Percentiles rank a stretch among this genome's conserved stretches.
Conservation (phyloP, 1,140 invertebrate species). For the Diabrotica virgifera region DNA sequence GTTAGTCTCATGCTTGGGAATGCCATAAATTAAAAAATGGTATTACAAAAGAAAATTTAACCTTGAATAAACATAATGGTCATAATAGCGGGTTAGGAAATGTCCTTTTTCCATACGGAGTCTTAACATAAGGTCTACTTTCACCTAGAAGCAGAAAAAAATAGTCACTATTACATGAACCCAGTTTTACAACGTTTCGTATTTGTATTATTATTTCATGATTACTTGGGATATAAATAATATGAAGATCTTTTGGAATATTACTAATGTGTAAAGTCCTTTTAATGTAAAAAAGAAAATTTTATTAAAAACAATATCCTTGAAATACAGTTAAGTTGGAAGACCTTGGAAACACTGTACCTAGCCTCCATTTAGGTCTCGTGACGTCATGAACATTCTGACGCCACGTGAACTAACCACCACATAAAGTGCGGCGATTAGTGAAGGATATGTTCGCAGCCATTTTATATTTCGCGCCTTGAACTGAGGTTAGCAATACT, state of each 20-base stretch:
- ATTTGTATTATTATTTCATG: not conserved
- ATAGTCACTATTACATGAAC: slow-evolving; percentile 16
- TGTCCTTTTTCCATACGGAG: slow-evolving; percentile 5
- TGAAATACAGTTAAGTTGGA: slow-evolving; percentile 56
- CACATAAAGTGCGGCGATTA: slow-evolving; percentile 33
- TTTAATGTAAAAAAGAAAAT: slow-evolving; percentile 6
- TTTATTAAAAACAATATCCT: slow-evolving; percentile 31
- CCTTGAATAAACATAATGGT: slow-evolving; percentile 21
- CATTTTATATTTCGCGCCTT: slow-evolving; percentile 39
- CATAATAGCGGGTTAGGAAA: not conserved
- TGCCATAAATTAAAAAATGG: not conserved
- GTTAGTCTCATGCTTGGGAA: not conserved
- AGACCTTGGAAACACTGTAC: slow-evolving; percentile 43
- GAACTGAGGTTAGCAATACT: slow-evolving; percentile 33
- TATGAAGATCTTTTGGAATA: too few relatives aligned
- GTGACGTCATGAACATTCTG: slow-evolving; percentile 40
- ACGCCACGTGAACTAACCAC: slow-evolving; percentile 37
- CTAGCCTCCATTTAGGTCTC: slow-evolving; percentile 33
- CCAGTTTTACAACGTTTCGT: slow-evolving; percentile 20
- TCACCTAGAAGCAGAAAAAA: slow-evolving; percentile 12
- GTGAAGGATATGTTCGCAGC: slow-evolving; percentile 34
- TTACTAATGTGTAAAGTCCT: too few relatives aligned
- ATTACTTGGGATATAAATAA: not conserved
- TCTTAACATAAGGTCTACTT: slow-evolving; percentile 20
- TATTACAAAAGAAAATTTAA: slow-evolving; percentile 18